Base-by-base conservation (phyloP, 2,113 vertebrate species). In the Dinomys branickii region DNA sequence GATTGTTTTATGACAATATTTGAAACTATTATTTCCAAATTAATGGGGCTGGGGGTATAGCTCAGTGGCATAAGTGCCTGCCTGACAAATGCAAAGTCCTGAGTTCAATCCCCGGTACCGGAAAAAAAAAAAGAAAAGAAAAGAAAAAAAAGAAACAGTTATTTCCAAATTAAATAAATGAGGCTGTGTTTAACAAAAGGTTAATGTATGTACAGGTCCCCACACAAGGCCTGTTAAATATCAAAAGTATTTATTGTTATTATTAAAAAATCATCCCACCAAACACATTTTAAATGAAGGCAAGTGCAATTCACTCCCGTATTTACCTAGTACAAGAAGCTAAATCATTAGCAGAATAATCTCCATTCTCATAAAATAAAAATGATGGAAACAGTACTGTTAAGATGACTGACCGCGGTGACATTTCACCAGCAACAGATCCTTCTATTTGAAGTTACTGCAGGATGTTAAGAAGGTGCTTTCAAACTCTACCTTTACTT, bases 331-430 rank as follows among this genome's bases (percentile, higher is more conserved):
- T 44, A 1, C 38, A 65, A 50, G 4, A 61, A 77, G 75, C 19
- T 85, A 92, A 84, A 87, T 94, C 95, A 81, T 30, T 81, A 69
- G 63, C 10, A 63, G 35, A 89, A 71, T 38, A 71, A 80, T 59
- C 3, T 33, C 17, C 73, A 52, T 8, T 67, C 1, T 3, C 78
- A 47, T 63, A 73, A 87, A 73, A 83, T 50, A 28, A 52, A 61
- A 78, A 69, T 82, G 73, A n/a, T n/a, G n/a, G n/a, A n/a, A 82
- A 71, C 2, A 85, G 17, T 80, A 47, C 84, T 90, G 7, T 91
- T 75, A 88, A 88, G 90, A 75, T 56, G 90, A 59, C 41, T 90
- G 61, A 69, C 26, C 41, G 35, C 59, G 56, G 65, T 83, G 38
- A n/a, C 41, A 67, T 58, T 59, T 96, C 2, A 44, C 16, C 11